phyloP scores from a whole-genome alignment of 2,797 vertebrate species.

The Thripadectes ignobilis region DNA sequence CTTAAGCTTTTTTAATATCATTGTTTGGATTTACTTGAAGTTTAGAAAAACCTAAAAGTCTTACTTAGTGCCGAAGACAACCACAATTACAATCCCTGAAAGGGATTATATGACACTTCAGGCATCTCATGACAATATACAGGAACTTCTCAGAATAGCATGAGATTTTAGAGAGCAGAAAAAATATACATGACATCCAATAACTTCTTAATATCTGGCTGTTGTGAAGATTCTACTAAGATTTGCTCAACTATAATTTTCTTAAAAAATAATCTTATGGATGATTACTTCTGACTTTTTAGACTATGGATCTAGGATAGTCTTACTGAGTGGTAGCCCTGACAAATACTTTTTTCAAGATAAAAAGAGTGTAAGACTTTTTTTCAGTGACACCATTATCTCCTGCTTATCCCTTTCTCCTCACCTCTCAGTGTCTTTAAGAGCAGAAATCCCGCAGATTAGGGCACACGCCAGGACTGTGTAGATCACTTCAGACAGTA shows the following conservation, averaged over 20 bases:
- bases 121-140: not conserved
- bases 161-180: not conserved
- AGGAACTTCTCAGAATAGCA: not conserved
- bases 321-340: not conserved
- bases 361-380: not conserved
- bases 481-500: not conserved
- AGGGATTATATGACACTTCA: not conserved
- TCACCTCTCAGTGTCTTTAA: not conserved
- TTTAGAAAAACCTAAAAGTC: not conserved
- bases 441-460: not conserved
- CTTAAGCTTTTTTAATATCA: not conserved
- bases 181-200: not conserved
- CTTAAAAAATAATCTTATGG: not conserved
- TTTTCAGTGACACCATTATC: not conserved
- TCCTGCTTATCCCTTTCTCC: not conserved
- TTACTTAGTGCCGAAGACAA: not conserved
- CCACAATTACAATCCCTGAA: not conserved
- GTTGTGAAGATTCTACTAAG: not conserved
- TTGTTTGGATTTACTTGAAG: not conserved
- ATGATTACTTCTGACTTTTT: conserved; percentile 15
- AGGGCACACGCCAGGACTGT: not conserved
- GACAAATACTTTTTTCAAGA: not conserved
- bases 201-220: not conserved
- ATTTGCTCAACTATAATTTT: not conserved
- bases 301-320: not conserved